Evolutionary conservation across 2,113 vertebrate genomes (phyloP), one percentile per base, ranked within the genome.

Genomic region (Archilochus colubris): DNA sequence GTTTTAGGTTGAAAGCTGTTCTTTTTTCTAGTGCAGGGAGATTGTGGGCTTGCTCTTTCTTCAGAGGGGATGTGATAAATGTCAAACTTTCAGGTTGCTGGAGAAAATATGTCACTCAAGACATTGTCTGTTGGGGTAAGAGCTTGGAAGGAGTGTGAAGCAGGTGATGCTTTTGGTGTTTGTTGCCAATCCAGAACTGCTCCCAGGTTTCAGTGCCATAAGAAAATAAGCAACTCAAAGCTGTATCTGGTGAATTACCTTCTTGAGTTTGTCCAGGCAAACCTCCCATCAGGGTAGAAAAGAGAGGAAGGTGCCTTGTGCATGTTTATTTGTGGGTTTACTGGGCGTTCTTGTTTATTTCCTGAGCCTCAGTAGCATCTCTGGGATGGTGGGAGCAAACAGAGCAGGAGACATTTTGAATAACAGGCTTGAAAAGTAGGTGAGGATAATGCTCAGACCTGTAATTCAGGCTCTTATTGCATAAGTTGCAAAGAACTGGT

Each of bases 201-300:
- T 73, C 54, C 38, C 31, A 15, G 3, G 64, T 66, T 50, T 36
- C 46, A 24, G 3, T 14, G 53, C 6, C 5, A 0, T 7, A 3
- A 20, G 48, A 57, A 31, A 78, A 15, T 3, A 28, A 31, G 24
- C 31, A 69, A 10, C 48, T 90, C n/a, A 3, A 25, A 48, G 55
- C 62, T 55, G 6, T 21, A 9, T 31, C 58, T 55, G 46, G 63
- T 90, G 22, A 17, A 62, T 83, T 79, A 75, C 16, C 44, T 59
- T 50, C 80, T 61, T 69, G 61, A 40, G 7, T 33, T 79, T 58
- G 33, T 38, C 63, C 58, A 21, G 40, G 14, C 12, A 27, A 85
- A 61, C n/a, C 24, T 85, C 54, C 40, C 30, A 3, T 20, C 28
- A 36, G 53, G 68, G 36, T n/a, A 77, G 33, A 74, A 78, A 43